Evolutionary conservation across 1,140 invertebrate genomes (phyloP).

Genomic region (Drosophila pachea): DNA sequence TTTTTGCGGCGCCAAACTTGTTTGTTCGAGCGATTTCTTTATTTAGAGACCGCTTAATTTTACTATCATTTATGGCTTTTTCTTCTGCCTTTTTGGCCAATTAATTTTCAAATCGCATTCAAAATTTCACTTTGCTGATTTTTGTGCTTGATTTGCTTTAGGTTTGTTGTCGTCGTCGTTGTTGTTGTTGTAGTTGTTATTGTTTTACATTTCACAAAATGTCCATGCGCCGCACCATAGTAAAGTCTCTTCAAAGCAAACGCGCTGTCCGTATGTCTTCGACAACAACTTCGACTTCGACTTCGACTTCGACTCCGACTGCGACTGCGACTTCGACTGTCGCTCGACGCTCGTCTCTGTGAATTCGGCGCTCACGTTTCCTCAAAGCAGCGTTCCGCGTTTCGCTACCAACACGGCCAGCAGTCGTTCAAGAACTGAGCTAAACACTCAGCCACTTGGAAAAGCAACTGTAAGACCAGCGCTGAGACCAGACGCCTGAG

Average conservation of each 20-base stretch:
- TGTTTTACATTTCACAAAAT: conserved; percentile 55
- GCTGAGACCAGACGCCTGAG: conserved; percentile 16
- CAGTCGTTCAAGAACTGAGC: conserved; percentile 58
- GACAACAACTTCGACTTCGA: too few relatives aligned
- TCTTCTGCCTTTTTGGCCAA: conserved; percentile 28
- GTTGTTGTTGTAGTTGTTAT: background rate
- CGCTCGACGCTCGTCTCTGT: background rate
- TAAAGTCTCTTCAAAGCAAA: conserved; percentile 43
- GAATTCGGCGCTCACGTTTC: conserved; percentile 15
- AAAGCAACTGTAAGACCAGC: conserved; percentile 45
- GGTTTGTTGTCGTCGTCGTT: too few relatives aligned
- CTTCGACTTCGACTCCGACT: conserved; percentile 33
- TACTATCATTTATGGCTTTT: conserved; percentile 46
- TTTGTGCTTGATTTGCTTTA: conserved; percentile 6
- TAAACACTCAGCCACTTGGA: conserved; percentile 25
- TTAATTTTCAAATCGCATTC: conserved; percentile 48
- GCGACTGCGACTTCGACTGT: conserved; percentile 5
- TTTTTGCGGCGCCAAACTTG: conserved; percentile 31
- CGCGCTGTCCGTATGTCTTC: conserved; percentile 27
- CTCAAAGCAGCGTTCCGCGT: conserved; percentile 33
- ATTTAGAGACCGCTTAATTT: conserved; percentile 30
- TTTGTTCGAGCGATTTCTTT: conserved; percentile 37
- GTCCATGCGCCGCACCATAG: conserved; percentile 38
- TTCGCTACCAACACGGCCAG: conserved; percentile 52
- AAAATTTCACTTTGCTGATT: conserved; percentile 52